These are phyloP conservation scores for Fistularia tabacaria DNA, from an alignment of 2,797 vertebrate species.

Conservation along the genomic window DNA sequence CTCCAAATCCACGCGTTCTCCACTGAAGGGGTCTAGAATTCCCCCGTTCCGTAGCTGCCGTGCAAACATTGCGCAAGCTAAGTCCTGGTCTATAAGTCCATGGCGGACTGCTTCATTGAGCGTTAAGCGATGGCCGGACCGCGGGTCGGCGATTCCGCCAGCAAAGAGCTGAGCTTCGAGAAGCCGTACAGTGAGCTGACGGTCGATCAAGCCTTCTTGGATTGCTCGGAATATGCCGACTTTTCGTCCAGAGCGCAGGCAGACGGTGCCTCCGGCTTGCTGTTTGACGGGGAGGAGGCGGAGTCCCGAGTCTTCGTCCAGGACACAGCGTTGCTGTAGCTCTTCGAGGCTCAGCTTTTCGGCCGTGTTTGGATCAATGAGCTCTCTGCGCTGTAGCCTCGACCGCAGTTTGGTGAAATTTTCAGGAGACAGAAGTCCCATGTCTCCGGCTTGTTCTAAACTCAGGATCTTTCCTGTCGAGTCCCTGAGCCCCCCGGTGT, in stretches of 20 bases:
- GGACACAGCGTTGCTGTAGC: constrained; percentile 79
- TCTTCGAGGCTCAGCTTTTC: constrained; percentile 81
- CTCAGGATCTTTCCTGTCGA: constrained; percentile 60
- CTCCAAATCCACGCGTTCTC: constrained; percentile 81
- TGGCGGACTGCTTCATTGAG: constrained; percentile 81
- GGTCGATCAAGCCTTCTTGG: constrained; percentile 90
- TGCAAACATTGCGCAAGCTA: constrained; percentile 82
- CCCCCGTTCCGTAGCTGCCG: constrained; percentile 87
- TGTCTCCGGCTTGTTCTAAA: constrained; percentile 76
- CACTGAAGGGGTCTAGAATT: constrained; percentile 79
- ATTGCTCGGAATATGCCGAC: constrained; percentile 86
- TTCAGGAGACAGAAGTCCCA: constrained; percentile 65
- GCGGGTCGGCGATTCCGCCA: constrained; percentile 89
- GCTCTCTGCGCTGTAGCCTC: constrained; percentile 66
- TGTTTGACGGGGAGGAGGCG: constrained; percentile 87
- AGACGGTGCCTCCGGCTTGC: constrained; percentile 83
- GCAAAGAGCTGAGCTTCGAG: constrained; percentile 94
- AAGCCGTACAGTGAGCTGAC: constrained; percentile 79
- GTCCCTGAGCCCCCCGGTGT: constrained; percentile 75
- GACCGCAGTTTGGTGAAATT: constrained; percentile 72
- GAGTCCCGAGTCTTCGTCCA: constrained; percentile 77
- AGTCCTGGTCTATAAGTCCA: constrained; percentile 85
- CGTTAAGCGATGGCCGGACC: constrained; percentile 84
- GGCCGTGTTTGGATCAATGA: constrained; percentile 93
- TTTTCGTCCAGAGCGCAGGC: constrained; percentile 82